A percentile compares a stretch with the other conserved stretches of the same genome.
Evolutionary conservation across 2,797 vertebrate genomes (phyloP).

Genomic region (Syngnathus rostellatus): DNA sequence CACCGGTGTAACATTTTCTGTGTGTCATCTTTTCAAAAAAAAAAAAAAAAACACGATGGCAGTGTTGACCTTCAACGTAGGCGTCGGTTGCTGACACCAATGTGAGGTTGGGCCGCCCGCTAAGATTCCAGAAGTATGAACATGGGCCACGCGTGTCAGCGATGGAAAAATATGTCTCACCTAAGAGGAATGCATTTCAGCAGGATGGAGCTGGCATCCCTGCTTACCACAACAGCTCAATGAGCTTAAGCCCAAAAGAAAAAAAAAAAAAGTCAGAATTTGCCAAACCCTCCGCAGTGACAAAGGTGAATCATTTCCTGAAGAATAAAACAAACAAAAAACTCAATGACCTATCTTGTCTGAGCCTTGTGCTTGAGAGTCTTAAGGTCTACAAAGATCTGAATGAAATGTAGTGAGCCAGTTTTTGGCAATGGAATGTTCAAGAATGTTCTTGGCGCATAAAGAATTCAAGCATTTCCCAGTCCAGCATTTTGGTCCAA

Average conservation of each 20-base stretch:
- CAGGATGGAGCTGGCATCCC: conserved; percentile 29
- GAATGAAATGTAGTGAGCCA: not conserved
- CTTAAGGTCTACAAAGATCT: not conserved
- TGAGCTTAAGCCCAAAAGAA: conserved; percentile 24
- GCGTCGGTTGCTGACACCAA: not conserved
- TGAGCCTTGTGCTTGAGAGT: no score
- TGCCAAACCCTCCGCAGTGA: conserved; percentile 8
- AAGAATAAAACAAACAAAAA: no score
- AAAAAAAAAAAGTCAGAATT: conserved; percentile 9
- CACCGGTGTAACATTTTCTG: conserved; percentile 31
- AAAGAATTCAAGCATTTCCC: conserved; percentile 73
- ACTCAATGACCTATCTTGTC: no score
- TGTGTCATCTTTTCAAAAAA: conserved; percentile 25
- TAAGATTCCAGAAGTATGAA: conserved; percentile 21
- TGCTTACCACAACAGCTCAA: conserved; percentile 24
- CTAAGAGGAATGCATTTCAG: conserved; percentile 37
- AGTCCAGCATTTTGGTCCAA: conserved; percentile 58
- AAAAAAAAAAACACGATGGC: conserved; percentile 7
- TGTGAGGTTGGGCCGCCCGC: not conserved
- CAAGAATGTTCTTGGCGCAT: conserved; percentile 28
- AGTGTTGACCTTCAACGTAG: conserved; percentile 11
- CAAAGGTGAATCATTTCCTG: conserved; percentile 9
- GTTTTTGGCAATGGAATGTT: conserved; percentile 14
- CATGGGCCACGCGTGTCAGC: conserved; percentile 19
- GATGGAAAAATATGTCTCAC: conserved; percentile 42